These are phyloP conservation scores for Nysson spinosus DNA, from an alignment of 2,888 invertebrate species.

Conservation along the genomic window DNA sequence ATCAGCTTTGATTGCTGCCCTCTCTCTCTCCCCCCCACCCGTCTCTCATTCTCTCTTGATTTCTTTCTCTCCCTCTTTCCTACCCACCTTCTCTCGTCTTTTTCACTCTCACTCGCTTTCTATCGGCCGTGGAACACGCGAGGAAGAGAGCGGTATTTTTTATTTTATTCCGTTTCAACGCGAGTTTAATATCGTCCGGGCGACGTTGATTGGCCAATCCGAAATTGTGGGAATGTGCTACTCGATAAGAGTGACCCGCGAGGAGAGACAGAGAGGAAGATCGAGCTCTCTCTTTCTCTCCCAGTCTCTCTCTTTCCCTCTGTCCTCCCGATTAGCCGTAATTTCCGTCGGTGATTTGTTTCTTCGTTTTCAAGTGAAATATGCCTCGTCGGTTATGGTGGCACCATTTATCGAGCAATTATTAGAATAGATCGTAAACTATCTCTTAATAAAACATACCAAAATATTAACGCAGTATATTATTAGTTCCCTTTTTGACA, in stretches of 20 bases:
- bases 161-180: constrained; percentile 66
- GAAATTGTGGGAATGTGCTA: constrained; percentile 66
- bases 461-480: too few species aligned
- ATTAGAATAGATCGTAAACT: too few species aligned
- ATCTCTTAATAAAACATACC: too few species aligned
- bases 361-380: constrained; percentile 33
- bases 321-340: constrained; percentile 53
- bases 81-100: constrained; percentile 28
- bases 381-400: neutral
- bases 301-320: constrained; percentile 21
- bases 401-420: neutral
- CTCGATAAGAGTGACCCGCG: constrained; percentile 24
- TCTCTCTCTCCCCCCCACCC: constrained; percentile 51
- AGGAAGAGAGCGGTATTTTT: constrained; percentile 54
- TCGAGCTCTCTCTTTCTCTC: constrained; percentile 46
- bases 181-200: constrained; percentile 55
- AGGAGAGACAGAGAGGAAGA: constrained; percentile 35
- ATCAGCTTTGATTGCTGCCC: constrained; percentile 77
- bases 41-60: constrained; percentile 19
- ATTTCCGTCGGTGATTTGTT: constrained; percentile 42
- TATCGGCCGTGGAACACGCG: constrained; percentile 8
- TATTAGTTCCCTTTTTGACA: too few species aligned
- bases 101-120: constrained; percentile 28
- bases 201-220: constrained; percentile 59
- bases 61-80: constrained; percentile 27